A percentile compares a stretch with the other conserved stretches of the same genome.
Evolutionary conservation across 2,888 invertebrate species (phyloP).

Genomic region (Ophioninae sp.): DNA sequence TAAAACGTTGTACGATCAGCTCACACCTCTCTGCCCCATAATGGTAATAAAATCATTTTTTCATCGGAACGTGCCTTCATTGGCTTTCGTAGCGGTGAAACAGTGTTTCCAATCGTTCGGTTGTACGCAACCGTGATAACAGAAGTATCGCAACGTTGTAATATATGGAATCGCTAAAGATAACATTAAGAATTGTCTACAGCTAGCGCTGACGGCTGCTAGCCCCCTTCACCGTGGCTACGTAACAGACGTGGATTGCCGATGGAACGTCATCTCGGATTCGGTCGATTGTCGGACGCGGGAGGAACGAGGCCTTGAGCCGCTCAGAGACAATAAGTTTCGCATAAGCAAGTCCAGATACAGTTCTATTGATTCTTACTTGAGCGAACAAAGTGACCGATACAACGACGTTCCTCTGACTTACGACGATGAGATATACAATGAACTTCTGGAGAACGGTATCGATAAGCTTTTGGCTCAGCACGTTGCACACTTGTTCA

Average conservation of each 20-base stretch:
- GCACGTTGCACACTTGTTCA: slow-evolving; percentile 99
- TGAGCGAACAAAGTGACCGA: slow-evolving; percentile 92
- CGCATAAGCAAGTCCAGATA: slow-evolving; percentile 96
- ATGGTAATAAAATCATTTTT: slow-evolving; percentile 85
- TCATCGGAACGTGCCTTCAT: not conserved
- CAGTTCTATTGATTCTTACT: slow-evolving; percentile 98
- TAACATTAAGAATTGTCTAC: slow-evolving; percentile 47
- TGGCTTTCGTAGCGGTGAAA: not conserved
- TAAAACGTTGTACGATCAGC: slow-evolving; percentile 96
- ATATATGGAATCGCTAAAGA: not conserved
- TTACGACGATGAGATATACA: slow-evolving; percentile 92
- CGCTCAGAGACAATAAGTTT: slow-evolving; percentile 89
- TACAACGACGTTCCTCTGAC: slow-evolving; percentile 97
- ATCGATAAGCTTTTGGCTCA: slow-evolving; percentile 96
- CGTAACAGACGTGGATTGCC: slow-evolving; percentile 97
- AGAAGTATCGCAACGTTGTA: not conserved
- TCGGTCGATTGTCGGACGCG: slow-evolving; percentile 97
- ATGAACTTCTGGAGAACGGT: slow-evolving; percentile 91
- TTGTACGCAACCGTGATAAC: not conserved
- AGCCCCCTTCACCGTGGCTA: slow-evolving; percentile 97
- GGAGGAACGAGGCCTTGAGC: slow-evolving; percentile 93
- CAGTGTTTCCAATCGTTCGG: not conserved
- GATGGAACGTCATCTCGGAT: slow-evolving; percentile 98
- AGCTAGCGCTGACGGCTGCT: slow-evolving; percentile 98
- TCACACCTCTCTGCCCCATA: slow-evolving; percentile 98